Evolutionary conservation across 2,113 vertebrate species (phyloP).

Genomic region (Passer domesticus): DNA sequence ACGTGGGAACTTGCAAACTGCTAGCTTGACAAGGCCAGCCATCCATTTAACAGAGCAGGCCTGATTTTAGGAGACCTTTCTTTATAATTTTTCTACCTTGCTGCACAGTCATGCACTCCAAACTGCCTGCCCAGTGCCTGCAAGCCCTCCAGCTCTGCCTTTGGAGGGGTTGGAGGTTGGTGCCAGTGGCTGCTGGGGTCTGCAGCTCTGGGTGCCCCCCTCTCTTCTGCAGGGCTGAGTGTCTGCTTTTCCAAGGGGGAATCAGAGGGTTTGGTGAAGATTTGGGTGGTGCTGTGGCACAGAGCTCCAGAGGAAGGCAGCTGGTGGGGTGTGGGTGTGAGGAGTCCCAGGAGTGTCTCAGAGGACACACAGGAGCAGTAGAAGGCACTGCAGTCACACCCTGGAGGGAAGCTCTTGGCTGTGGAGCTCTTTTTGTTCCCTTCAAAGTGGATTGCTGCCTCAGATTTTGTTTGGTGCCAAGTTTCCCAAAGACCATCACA

Average conservation of each 20-base stretch:
- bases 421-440: not conserved
- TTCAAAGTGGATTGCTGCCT: not conserved
- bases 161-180: fast-evolving
- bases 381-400: not conserved
- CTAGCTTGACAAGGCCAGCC: not conserved
- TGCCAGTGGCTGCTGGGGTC: fast-evolving
- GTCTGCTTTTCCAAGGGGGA: not conserved
- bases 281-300: no score
- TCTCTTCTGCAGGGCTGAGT: no score
- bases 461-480: not conserved
- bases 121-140: not conserved
- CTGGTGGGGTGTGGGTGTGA: not conserved
- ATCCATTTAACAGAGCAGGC: not conserved
- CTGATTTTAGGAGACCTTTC: not conserved
- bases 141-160: not conserved
- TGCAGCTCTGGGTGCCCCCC: not conserved
- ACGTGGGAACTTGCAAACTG: not conserved
- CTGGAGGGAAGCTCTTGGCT: not conserved
- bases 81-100: not conserved
- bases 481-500: not conserved
- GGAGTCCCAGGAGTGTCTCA: not conserved
- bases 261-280: not conserved
- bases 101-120: not conserved
- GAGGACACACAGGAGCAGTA: not conserved
- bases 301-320: not conserved